Conservation (phyloP, 2,797 vertebrate genomes). For the Lerista edwardsae region DNA sequence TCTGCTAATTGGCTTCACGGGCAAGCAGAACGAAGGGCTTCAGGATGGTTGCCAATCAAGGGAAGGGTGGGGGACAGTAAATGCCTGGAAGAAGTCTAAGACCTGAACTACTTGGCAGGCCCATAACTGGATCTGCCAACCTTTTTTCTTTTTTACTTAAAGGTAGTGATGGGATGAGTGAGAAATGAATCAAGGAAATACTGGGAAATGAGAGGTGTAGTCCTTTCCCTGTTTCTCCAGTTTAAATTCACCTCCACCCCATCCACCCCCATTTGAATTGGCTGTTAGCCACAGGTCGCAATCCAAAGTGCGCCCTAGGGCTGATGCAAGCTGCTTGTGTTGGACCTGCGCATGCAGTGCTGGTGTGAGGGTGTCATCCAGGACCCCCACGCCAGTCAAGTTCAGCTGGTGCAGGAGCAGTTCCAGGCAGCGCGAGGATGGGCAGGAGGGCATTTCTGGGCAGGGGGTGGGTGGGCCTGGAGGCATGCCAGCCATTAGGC, state of each 20-base stretch:
- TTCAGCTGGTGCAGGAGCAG: too few relatives aligned
- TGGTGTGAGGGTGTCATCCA: too few relatives aligned
- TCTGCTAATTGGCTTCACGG: not conserved
- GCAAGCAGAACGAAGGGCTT: not conserved
- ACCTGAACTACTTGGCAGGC: not conserved
- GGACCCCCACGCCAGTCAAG: too few relatives aligned
- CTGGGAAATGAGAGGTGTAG: not conserved
- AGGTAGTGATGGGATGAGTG: not conserved
- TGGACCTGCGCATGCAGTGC: too few relatives aligned
- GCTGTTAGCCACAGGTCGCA: too few relatives aligned
- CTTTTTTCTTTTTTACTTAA: not conserved
- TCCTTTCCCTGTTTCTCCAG: not conserved
- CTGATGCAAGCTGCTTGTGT: too few relatives aligned
- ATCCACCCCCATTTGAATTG: too few relatives aligned
- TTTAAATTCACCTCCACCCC: not conserved
- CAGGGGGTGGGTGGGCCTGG: too few relatives aligned
- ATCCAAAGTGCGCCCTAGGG: too few relatives aligned
- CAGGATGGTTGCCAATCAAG: not conserved
- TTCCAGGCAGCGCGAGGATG: too few relatives aligned
- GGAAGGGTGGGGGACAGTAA: not conserved
- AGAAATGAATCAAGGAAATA: not conserved
- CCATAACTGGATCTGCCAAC: not conserved
- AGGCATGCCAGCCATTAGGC: too few relatives aligned
- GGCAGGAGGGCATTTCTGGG: too few relatives aligned
- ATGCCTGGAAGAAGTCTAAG: not conserved